Conservation (phyloP, 1,140 invertebrate genomes). For the Parapsyche elsis region DNA sequence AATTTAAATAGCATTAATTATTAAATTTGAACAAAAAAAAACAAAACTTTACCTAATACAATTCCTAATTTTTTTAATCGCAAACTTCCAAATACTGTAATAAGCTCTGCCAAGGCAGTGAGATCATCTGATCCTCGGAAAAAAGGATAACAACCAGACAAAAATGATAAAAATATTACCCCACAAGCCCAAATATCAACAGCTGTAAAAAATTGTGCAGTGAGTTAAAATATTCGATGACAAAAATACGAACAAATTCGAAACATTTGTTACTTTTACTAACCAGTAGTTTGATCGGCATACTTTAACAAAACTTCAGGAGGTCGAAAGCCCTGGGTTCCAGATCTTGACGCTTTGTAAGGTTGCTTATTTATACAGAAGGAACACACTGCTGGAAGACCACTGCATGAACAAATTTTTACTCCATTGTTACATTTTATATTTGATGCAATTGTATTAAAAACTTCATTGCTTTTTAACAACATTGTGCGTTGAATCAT, state of each 20-base stretch:
- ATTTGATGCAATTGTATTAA: conserved; percentile 19
- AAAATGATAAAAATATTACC: conserved; percentile 83
- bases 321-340: conserved; percentile 90
- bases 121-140: conserved; percentile 85
- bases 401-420: conserved; percentile 72
- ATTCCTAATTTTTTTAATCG: conserved; percentile 75
- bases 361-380: conserved; percentile 70
- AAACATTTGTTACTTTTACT: background rate
- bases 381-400: conserved; percentile 73
- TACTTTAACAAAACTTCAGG: conserved; percentile 88
- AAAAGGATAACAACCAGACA: conserved; percentile 85
- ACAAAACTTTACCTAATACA: conserved; percentile 70
- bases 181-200: conserved; percentile 93
- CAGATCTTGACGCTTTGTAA: conserved; percentile 81
- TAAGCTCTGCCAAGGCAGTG: conserved; percentile 85
- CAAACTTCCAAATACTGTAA: conserved; percentile 80
- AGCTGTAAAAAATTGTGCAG: conserved; percentile 66
- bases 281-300: conserved; percentile 79
- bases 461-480: too few species aligned
- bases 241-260: background rate
- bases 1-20: background rate
- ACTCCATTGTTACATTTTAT: background rate
- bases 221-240: conserved; percentile 16
- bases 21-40: background rate
- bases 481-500: too few species aligned